Base-by-base conservation (phyloP, 2,113 vertebrate genomes). In the Sphyrna mokarran region DNA sequence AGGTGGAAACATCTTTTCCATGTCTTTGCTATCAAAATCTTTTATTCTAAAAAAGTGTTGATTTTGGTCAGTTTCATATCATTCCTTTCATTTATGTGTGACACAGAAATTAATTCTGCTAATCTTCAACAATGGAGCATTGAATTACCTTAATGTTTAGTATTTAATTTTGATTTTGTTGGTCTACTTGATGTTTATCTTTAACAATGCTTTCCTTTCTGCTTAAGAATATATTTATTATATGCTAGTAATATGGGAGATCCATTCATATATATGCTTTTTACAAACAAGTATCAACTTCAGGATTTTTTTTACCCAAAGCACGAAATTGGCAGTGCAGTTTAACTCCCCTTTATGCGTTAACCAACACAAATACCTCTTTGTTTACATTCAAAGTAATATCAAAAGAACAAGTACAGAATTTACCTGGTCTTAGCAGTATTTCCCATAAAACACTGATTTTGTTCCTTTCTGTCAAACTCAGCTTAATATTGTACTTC, bases 401-500 rank as follows among this genome's bases (percentile, higher is more conserved):
- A 72, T 72, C 68, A 33, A 37, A 95, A 43, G 72, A 91, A 40
- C 29, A 95, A 23, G 93, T 26, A 54, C 68, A 37, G 26, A 37
- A 54, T 68, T 95, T 48, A 95, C 94, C 94, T 54, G 94, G 94
- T 76, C 22, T 70, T 76, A 95, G 10, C 23, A 95, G 69, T 33
- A 95, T 43, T 95, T 95, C 94, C 94, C 94, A 95, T 70, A 95
- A 72, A 48, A 95, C 69, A 72, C 26, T n/a, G 43, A 95, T 70
- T 72, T 95, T 95, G 69, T 54, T 95, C 76, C 69, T 76, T 48
- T 95, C 94, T 33, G 94, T 76, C 68, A 95, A 95, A 95, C 94
- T 54, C 69, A 95, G 40, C 40, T 95, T 95, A 95, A 95, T 95
- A 72, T 48, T 95, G 37, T 95, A 95, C 23, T 95, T 95, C 94